These are phyloP conservation scores for Drosophila carrolli DNA, from an alignment of 1,140 invertebrate genomes.

Conservation along the genomic window DNA sequence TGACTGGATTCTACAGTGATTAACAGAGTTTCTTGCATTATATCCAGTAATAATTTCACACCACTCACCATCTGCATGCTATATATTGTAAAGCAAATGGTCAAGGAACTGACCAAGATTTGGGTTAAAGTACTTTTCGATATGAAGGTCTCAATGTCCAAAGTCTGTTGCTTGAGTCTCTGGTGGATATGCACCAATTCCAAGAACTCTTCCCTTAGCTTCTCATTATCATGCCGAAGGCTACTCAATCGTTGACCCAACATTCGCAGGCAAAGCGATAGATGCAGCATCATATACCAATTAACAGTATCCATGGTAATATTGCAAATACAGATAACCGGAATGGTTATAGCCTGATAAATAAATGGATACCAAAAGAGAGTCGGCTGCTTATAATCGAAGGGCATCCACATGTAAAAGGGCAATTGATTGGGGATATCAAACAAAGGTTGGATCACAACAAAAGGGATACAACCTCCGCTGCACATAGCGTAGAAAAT, in stretches of 20 bases:
- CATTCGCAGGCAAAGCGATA: constrained; percentile 53
- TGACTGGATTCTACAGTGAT: constrained; percentile 19
- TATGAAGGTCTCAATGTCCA: constrained; percentile 39
- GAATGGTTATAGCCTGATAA: constrained; percentile 40
- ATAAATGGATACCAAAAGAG: constrained; percentile 53
- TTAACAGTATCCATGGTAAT: constrained; percentile 45
- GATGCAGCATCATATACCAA: constrained; percentile 65
- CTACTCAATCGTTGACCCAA: constrained; percentile 49
- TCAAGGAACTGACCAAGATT: constrained; percentile 62
- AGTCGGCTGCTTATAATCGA: constrained; percentile 44
- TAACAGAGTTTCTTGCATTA: too few species aligned
- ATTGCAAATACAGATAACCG: constrained; percentile 42
- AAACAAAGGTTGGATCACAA: constrained; percentile 35
- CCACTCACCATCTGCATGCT: constrained; percentile 54
- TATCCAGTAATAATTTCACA: too few species aligned
- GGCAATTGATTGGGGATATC: constrained; percentile 45
- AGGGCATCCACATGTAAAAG: constrained; percentile 59
- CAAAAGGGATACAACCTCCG: constrained; percentile 23
- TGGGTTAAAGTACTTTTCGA: constrained; percentile 57
- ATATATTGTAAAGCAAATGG: constrained; percentile 63
- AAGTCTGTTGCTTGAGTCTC: constrained; percentile 26
- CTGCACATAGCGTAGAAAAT: constrained; percentile 37
- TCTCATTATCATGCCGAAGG: background rate
- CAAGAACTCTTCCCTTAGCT: constrained; percentile 22
- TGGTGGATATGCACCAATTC: constrained; percentile 36